Base-by-base conservation (phyloP, 2,797 vertebrate species). In the Danio choprae region DNA sequence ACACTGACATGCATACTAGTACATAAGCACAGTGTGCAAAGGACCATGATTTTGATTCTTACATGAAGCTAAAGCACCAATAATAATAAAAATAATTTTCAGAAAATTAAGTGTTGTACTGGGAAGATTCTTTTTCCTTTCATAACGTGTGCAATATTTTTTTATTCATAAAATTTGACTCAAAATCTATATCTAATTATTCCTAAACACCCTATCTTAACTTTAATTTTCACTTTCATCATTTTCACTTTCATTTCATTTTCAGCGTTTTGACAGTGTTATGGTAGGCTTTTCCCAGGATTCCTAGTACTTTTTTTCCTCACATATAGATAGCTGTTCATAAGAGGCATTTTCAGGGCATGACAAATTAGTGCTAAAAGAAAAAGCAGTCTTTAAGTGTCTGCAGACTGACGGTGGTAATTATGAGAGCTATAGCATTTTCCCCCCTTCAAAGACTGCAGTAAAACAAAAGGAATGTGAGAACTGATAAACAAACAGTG, bases 1-100 rank as follows among this genome's bases (percentile, higher is more conserved):
- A 85, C 72, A 79, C 79, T 84, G 72, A 70, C 74, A 86, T 75
- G 67, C 41, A 71, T 70, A 62, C 22, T 38, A 48, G 20, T 58
- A 71, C 69, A 74, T 43, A 79, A 77, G 53, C 36, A 40, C n/a
- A 81, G 20, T 73, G 68, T 22, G 74, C 44, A 43, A 18, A 41
- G 55, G 56, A 56, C 38, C 41, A 29, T 73, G 60, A 76, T 60
- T 38, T 50, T 41, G 1, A 4, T 22, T 40, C 58, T 67, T 75
- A 51, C 22, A 72, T 75, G 78, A 63, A 38, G 16, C 41, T 20
- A 13, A 64, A 65, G 50, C 51, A 56, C 48, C 58, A 12, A 64
- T 16, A 46, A 44, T 22, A 41, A 58, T 16, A 70, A 55, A 11
- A 29, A 50, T 4, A 18, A 6, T 18, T 58, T 50, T 1, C 2